These are phyloP conservation scores for Globicephala melas DNA, from an alignment of 2,113 vertebrate species.

Conservation along the genomic window DNA sequence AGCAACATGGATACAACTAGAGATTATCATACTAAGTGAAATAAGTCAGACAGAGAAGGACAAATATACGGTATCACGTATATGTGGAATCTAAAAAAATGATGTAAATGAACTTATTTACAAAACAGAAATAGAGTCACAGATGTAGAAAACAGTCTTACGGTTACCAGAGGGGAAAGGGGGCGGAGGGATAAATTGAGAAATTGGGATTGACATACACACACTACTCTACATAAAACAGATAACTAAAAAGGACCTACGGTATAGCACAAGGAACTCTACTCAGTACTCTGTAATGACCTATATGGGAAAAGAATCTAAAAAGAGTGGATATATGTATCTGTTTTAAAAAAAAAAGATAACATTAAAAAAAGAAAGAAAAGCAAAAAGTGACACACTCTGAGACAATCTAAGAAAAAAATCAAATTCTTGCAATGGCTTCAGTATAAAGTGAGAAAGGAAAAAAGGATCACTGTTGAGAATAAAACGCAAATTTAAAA, in stretches of 20 bases:
- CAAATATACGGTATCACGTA: not conserved
- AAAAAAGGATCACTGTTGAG: not conserved
- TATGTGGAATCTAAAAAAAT: not conserved
- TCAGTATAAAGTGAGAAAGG: not conserved
- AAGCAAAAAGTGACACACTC: not conserved
- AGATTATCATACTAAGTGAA: not conserved
- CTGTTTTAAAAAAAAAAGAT: not conserved
- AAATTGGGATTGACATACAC: not conserved
- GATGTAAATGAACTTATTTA: not conserved
- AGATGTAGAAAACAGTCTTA: not conserved
- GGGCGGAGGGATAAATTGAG: not conserved
- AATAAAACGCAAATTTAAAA: not conserved
- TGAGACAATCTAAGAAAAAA: not conserved
- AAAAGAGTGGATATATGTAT: not conserved
- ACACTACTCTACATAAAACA: not conserved
- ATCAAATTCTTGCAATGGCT: not conserved
- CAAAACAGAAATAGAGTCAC: not conserved
- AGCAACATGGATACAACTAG: not conserved
- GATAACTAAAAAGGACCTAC: not conserved
- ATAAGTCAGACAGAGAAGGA: not conserved
- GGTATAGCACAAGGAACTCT: not conserved
- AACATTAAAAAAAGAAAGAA: not conserved
- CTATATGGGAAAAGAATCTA: not conserved
- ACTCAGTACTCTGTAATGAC: not conserved
- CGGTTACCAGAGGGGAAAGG: not conserved